Evolutionary conservation across 2,113 vertebrate species (phyloP), one percentile per base, ranked within the genome.

Genomic region (Brachyistius frenatus): DNA sequence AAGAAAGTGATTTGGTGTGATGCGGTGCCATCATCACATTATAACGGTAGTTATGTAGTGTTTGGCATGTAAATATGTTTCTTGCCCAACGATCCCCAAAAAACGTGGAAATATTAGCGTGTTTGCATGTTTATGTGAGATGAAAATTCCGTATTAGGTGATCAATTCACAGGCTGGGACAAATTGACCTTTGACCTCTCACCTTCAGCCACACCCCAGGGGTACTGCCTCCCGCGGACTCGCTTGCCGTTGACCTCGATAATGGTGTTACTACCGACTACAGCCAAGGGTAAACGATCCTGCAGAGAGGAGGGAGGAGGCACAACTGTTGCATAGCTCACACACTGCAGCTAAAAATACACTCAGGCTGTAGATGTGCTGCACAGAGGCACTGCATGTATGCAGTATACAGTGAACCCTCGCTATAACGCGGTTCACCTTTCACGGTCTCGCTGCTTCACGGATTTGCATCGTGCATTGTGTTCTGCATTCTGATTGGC

Each of bases 121-220:
- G n/a, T 36, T 8, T 2, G 49, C 16, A 5, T 31, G 30, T 39
- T 15, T 56, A 30, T 49, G 33, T 14, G 52, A 3, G 37, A 13
- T 7, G 53, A 47, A 74, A 16, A 53, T 2, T 63, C 7, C 13
- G 39, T 30, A 47, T 54, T 44, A n/a, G 58, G 16, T n/a, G 56
- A 76, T 46, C 52, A n/a, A 58, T 74, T 66, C 32, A 2, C 3
- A 52, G 13, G 13, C 5, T 36, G 5, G 3, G 47, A 58, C 66
- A 44, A 23, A 44, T 52, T 69, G 81, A 87, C 37, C 78, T 76
- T 8, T 36, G 33, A 72, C 41, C 71, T 37, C 93, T 96, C 94
- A 99, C 98, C 98, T 97, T 99, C 97, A 79, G 97, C 97, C 90
- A 99, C 97, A 66, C 98, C 97, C 98, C 98, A 99, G 1, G 98